A percentile compares a stretch with the other conserved stretches of the same genome.
phyloP scores from a whole-genome alignment of 2,888 invertebrate genomes.

The Pterostichus niger region DNA sequence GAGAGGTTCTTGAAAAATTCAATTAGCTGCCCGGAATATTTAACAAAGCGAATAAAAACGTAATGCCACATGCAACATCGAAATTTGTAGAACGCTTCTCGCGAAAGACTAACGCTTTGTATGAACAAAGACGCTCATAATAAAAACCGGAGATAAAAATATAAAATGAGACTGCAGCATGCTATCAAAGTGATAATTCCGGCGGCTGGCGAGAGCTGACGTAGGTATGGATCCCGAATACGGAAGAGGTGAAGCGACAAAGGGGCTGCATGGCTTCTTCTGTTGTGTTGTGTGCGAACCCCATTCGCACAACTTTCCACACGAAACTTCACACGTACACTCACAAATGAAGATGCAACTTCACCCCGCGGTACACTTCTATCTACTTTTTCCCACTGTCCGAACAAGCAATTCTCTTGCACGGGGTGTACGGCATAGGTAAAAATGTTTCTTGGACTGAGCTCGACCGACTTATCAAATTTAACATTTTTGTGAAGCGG shows the following conservation, averaged over 20 bases:
- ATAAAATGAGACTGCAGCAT: constrained; percentile 60
- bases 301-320: too few species aligned
- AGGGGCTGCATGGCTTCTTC: too few species aligned
- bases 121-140: constrained; percentile 61
- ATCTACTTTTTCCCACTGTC: neutral
- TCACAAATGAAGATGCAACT: constrained; percentile 62
- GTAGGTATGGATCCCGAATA: neutral
- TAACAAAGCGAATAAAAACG: constrained; percentile 67
- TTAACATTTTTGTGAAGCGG: constrained; percentile 17
- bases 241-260: neutral
- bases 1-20: constrained; percentile 63
- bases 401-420: constrained; percentile 2
- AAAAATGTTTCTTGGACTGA: constrained; percentile 6
- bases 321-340: constrained; percentile 37
- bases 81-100: constrained; percentile 53
- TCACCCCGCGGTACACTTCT: constrained; percentile 54
- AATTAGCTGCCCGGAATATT: constrained; percentile 65
- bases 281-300: neutral
- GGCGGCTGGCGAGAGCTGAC: too few species aligned
- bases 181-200: constrained; percentile 62
- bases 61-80: constrained; percentile 66
- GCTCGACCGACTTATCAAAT: constrained; percentile 20
- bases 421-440: constrained; percentile 1
- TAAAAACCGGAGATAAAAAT: constrained; percentile 62
- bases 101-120: constrained; percentile 61